Evolutionary conservation across 2,888 invertebrate genomes (phyloP), one percentile per base, ranked within the genome.

Genomic region (Drosophila flavopinicola): DNA sequence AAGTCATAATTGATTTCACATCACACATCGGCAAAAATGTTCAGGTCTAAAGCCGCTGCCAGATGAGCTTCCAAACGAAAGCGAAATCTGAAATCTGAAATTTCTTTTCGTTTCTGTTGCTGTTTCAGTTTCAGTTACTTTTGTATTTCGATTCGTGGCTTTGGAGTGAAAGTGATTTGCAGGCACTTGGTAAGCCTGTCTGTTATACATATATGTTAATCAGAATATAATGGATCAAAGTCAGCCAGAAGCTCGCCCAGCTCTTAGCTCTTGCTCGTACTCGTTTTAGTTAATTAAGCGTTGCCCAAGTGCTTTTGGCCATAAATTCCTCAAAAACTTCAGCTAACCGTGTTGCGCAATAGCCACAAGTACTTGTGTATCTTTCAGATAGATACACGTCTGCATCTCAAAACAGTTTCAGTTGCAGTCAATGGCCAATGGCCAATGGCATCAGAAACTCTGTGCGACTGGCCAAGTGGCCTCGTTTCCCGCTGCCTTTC

Each of bases 1-100:
- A 85, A 74, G 74, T 86, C 83, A 75, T 86, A 86, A 86, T 87
- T 86, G 88, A 86, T 86, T 86, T 86, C 79, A 76, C 83, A 83
- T 20, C 20, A 20, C 65, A 72, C 60, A 65, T 45, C 38, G 41
- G 52, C 42, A 37, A 33, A 27, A 42, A 13, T 33, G 38, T 24
- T 48, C 24, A 39, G 24, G 27, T 25, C 29, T 11, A 30, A 13
- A 38, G 35, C 38, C 39, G 57, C 41, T n/a, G 42, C 49, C 57
- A 65, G 72, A 67, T 63, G 63, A 77, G 68, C 58, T 37, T 37
- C 44, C 45, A 61, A 56, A 56, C 48, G 85, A 80, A 80, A 80
- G 80, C 80, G 80, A 85, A 80, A 80, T 80, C 74, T 67, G 85
- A 85, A 80, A 80, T 80, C 74, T 67, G 29, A 80, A 71, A 78